Evolutionary conservation across 2,113 vertebrate species (phyloP), one percentile per base, ranked within the genome.

Genomic region (Thomomys bottae): DNA sequence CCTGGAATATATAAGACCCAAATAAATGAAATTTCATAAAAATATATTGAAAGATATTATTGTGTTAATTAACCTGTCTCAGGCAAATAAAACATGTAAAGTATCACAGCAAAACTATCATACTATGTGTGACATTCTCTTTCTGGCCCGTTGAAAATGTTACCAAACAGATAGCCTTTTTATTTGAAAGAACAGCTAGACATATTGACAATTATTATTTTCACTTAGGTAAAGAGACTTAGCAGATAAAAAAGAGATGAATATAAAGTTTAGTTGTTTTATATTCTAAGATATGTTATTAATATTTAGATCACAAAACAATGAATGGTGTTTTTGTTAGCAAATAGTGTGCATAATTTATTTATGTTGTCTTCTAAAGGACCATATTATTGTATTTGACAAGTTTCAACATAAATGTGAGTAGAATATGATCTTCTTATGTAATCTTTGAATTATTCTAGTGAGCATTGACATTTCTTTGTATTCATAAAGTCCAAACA

Each of bases 361-460:
- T 72, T 92, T 38, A 66, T 30, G 4, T 80, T 28, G 89, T 87
- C 11, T 49, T 90, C 24, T 84, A 28, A 94, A 54, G 9, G 81
- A 72, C 49, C 3, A 30, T 23, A 42, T 45, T n/a, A 68, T 83
- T 85, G 8, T 26, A 63, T 2, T 54, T 91, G 45, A 11, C 21
- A 36, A 81, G 77, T 73, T 84, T 93, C 2, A 78, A 40, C 1
- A 45, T 23, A 81, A 72, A 3, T 42, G 63, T 87, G 40, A 89
- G 64, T 80, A 93, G 87, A 54, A 83, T 84, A 32, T 49, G 73
- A 64, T 71, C 77, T 85, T 4, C 54, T 78, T 82, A 66, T 30
- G 17, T 79, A 85, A 83, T 67, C 28, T 61, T 42, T 82, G 54
- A 88, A 90, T 87, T 79, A 83, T 70, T 87, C n/a, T 40, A 87